These are phyloP conservation scores for Chaetodon auriga DNA, from an alignment of 2,113 vertebrate genomes.

Conservation along the genomic window DNA sequence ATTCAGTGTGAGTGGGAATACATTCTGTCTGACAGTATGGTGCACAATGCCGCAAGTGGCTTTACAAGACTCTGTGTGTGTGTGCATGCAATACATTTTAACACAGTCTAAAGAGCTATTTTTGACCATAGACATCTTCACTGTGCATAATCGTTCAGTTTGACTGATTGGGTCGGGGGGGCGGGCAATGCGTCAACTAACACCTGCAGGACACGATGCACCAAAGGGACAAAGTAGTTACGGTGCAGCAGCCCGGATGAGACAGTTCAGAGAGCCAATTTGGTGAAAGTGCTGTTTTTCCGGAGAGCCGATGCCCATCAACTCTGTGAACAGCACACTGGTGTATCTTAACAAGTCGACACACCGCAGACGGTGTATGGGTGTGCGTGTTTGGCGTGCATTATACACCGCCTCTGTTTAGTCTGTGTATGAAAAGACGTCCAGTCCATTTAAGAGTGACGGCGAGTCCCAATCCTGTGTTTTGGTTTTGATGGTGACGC, in stretches of 20 bases:
- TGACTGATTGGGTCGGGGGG: background rate
- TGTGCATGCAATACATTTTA: constrained; percentile 5
- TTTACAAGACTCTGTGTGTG: constrained; percentile 29
- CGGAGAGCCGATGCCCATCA: background rate
- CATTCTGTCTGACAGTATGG: constrained; percentile 25
- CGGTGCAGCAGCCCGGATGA: too few relatives aligned
- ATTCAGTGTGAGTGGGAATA: constrained; percentile 40
- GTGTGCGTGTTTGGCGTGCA: background rate
- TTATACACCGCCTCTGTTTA: background rate
- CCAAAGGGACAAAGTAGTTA: background rate
- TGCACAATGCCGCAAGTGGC: constrained; percentile 10
- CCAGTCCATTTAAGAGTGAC: background rate
- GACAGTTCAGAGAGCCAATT: background rate
- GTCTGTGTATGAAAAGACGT: background rate
- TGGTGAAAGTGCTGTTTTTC: background rate
- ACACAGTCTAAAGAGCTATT: background rate
- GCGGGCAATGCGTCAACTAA: background rate
- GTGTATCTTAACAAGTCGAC: background rate
- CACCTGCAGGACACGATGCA: background rate
- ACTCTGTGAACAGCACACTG: background rate
- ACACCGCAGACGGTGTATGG: constrained; percentile 2
- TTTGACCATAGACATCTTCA: background rate
- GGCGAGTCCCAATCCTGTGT: background rate
- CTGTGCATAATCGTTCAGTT: too few relatives aligned
- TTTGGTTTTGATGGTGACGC: background rate